These are phyloP conservation scores for Anguilla pacifica DNA, from an alignment of 2,797 vertebrate genomes.

Conservation along the genomic window DNA sequence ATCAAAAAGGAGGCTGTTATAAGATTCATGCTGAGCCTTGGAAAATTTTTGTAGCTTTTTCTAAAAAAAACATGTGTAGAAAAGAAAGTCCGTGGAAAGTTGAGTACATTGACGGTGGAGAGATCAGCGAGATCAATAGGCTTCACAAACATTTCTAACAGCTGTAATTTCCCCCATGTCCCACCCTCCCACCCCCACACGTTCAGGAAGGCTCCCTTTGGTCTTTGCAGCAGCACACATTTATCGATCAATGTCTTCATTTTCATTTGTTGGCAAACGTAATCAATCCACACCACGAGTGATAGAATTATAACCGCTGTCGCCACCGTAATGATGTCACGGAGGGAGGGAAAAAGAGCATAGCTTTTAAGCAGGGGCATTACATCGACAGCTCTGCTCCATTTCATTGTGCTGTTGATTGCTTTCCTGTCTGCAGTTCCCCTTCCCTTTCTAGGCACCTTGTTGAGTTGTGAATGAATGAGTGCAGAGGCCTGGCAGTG, in stretches of 20 bases:
- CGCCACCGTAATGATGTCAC: neutral
- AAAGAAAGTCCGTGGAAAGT: neutral
- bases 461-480: constrained; percentile 39
- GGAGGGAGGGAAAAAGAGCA: neutral
- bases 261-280: neutral
- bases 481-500: constrained; percentile 39
- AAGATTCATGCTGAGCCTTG: neutral
- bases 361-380: constrained; percentile 27
- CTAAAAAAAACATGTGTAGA: neutral
- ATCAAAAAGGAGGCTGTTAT: neutral
- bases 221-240: neutral
- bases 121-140: constrained; percentile 12
- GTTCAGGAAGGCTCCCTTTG: neutral
- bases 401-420: constrained; percentile 42
- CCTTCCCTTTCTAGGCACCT: neutral
- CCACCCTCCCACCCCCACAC: neutral
- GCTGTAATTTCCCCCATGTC: neutral
- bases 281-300: neutral
- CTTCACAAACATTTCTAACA: neutral
- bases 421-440: constrained; percentile 44
- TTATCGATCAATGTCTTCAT: constrained; percentile 1
- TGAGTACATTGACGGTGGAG: neutral
- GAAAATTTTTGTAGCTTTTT: neutral
- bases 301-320: neutral
- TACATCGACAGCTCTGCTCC: neutral